These are phyloP conservation scores for Peromyscus aztecus DNA, from an alignment of 2,797 vertebrate genomes.

Conservation along the genomic window DNA sequence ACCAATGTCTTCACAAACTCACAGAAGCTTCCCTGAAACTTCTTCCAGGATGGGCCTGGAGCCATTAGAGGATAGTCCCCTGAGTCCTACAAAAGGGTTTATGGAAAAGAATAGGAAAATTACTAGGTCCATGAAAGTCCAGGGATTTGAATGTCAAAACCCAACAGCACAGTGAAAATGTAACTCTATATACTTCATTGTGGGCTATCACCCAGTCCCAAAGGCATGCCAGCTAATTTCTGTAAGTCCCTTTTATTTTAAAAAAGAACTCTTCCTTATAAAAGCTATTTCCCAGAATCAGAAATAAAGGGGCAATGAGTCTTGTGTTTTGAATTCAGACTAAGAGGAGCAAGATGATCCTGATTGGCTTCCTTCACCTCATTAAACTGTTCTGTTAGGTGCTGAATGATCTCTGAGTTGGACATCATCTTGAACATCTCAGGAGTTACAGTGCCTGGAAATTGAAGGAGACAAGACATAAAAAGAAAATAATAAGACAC, in stretches of 20 bases:
- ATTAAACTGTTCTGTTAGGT: slow-evolving; percentile 93
- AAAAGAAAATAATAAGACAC: slow-evolving; percentile 18
- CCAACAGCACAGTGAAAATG: slow-evolving; percentile 7
- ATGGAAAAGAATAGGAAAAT: slow-evolving; percentile 45
- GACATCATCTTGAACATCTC: slow-evolving; percentile 92
- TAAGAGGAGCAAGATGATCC: slow-evolving; percentile 46
- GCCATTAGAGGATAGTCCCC: slow-evolving; percentile 91
- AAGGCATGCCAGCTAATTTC: background rate
- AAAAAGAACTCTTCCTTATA: slow-evolving; percentile 38
- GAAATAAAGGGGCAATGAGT: background rate
- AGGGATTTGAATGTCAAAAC: slow-evolving; percentile 34
- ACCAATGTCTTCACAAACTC: slow-evolving; percentile 90
- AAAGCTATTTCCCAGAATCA: slow-evolving; percentile 62
- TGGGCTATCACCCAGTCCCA: slow-evolving; percentile 27
- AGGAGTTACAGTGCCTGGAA: slow-evolving; percentile 90
- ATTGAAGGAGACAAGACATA: background rate
- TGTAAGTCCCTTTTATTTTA: slow-evolving; percentile 36
- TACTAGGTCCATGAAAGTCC: background rate
- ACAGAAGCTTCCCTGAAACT: slow-evolving; percentile 90
- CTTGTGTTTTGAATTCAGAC: slow-evolving; percentile 36
- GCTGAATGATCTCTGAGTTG: slow-evolving; percentile 93
- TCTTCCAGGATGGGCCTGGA: slow-evolving; percentile 88
- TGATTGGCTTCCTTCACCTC: slow-evolving; percentile 88
- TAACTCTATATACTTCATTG: slow-evolving; percentile 41
- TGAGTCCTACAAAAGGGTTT: slow-evolving; percentile 88